A percentile compares a stretch with the other conserved stretches of the same genome.
Evolutionary conservation across 2,113 vertebrate species (phyloP).

Genomic region (Rhagologus leucostigma): DNA sequence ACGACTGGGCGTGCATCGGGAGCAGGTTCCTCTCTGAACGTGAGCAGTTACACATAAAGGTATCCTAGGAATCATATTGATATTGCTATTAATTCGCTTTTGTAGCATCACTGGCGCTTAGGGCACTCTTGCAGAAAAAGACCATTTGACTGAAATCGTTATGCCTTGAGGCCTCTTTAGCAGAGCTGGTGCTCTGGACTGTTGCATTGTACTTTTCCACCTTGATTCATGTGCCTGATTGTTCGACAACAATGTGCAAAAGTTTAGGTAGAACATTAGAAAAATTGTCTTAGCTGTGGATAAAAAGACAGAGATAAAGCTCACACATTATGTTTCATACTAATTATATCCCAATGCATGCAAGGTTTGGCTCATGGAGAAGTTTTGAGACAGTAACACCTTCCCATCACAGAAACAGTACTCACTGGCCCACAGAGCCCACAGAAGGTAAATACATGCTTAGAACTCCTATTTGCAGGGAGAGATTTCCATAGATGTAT

Average conservation of each 20-base stretch:
- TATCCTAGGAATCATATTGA: fast-evolving
- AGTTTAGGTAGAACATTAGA: not conserved
- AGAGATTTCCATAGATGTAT: not conserved
- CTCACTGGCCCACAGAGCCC: not conserved
- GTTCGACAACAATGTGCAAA: not conserved
- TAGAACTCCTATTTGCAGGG: not conserved
- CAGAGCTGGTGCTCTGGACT: not conserved
- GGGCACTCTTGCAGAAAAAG: not conserved
- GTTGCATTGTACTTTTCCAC: not conserved
- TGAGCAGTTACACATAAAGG: not conserved
- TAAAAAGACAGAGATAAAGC: not conserved
- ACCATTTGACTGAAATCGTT: not conserved
- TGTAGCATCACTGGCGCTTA: not conserved
- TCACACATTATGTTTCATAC: not conserved
- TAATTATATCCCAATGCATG: not conserved
- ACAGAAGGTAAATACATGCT: not conserved
- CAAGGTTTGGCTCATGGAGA: not conserved
- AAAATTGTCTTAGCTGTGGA: not conserved
- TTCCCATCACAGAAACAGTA: not conserved
- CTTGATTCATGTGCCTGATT: not conserved
- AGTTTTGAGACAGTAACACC: not conserved
- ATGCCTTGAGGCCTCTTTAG: not conserved
- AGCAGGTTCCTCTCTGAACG: not conserved
- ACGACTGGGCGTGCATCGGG: not conserved
- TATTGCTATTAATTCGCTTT: not conserved